These are phyloP conservation scores for Struthio camelus DNA, from an alignment of 2,113 vertebrate species.

Conservation along the genomic window DNA sequence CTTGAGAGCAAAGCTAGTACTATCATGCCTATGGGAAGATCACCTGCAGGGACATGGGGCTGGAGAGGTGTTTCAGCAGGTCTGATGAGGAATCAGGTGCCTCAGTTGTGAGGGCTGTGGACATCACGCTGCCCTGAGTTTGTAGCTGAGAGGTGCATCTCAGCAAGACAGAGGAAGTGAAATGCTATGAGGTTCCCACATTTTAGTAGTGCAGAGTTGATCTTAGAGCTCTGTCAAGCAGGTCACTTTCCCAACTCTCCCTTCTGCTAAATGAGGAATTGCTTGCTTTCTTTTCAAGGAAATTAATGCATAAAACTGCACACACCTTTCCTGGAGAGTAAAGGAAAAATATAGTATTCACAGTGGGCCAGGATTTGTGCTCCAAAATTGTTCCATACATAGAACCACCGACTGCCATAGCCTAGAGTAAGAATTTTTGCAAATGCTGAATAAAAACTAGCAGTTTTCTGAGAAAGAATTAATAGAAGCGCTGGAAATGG, in stretches of 20 bases:
- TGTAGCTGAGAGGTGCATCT: conserved; percentile 25
- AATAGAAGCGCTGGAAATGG: conserved; percentile 18
- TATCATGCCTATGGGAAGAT: background rate
- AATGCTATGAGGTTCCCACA: conserved; percentile 14
- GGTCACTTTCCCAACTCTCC: conserved; percentile 39
- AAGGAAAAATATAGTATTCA: conserved; percentile 38
- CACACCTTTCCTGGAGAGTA: conserved; percentile 43
- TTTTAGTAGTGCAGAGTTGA: background rate
- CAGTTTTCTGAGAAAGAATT: conserved; percentile 7
- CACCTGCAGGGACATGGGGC: conserved; percentile 5
- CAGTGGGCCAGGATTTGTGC: conserved; percentile 17
- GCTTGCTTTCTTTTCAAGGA: conserved; percentile 42
- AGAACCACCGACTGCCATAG: background rate
- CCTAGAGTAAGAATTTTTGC: conserved; percentile 21
- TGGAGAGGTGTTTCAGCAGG: conserved; percentile 19
- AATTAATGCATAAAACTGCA: conserved; percentile 51
- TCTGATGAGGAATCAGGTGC: background rate
- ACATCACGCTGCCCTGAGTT: background rate
- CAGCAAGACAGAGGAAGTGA: conserved; percentile 24
- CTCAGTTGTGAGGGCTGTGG: background rate
- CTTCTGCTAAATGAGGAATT: conserved; percentile 46
- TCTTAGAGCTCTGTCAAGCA: background rate
- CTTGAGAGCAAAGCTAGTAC: background rate
- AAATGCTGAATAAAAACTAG: conserved; percentile 27
- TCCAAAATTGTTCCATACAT: background rate